A percentile compares a stretch with the other conserved stretches of the same genome.
phyloP scores from a whole-genome alignment of 2,113 vertebrate species.

The Ariopsis seemanni region DNA sequence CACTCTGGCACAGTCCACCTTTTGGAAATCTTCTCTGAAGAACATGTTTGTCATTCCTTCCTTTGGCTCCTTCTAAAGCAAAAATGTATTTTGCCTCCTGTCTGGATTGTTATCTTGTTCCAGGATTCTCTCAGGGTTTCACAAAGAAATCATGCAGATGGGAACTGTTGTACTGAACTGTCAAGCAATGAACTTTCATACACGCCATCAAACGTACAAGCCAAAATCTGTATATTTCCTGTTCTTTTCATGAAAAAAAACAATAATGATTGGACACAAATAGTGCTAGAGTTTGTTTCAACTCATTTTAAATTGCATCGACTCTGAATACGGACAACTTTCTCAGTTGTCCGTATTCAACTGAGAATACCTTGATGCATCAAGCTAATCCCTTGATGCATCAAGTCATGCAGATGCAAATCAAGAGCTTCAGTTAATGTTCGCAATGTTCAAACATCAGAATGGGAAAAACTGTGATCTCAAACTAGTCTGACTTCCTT shows the following conservation, averaged over 20 bases:
- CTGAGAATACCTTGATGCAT: no score
- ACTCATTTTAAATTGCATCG: background rate
- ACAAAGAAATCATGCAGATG: background rate
- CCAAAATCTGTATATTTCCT: background rate
- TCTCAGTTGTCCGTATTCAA: no score
- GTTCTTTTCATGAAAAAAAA: background rate
- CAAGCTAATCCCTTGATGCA: no score
- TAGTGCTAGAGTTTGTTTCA: background rate
- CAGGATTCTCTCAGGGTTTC: background rate
- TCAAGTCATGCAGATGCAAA: no score
- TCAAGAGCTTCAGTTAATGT: no score
- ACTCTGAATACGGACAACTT: background rate
- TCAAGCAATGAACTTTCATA: background rate
- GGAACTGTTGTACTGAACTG: background rate
- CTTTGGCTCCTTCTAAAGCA: background rate
- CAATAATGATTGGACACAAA: background rate
- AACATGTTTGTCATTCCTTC: background rate
- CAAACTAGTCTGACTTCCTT: no score
- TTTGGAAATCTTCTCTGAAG: background rate
- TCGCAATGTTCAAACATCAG: no score
- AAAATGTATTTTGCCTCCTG: background rate
- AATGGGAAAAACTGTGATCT: no score
- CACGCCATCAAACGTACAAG: background rate
- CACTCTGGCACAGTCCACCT: background rate
- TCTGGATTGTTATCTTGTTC: background rate